These are phyloP conservation scores for Miniopterus natalensis DNA, from an alignment of 2,113 vertebrate genomes.

Conservation along the genomic window DNA sequence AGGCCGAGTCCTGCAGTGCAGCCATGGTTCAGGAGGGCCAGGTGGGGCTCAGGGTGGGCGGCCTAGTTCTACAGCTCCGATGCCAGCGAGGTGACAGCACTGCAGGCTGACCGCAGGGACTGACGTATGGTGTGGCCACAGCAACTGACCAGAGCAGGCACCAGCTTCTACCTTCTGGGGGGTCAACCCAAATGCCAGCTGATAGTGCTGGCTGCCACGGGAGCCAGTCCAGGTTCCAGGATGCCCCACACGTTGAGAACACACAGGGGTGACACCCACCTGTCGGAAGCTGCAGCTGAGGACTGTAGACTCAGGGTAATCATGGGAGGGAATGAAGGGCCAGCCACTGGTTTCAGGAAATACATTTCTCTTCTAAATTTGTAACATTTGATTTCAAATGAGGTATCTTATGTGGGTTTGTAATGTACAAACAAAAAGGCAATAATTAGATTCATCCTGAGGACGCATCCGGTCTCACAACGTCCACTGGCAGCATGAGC, in stretches of 20 bases:
- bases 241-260: accelerated
- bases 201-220: accelerated
- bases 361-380: conserved; percentile 65
- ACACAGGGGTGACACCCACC: accelerated
- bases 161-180: accelerated
- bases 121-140: accelerated
- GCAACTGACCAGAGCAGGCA: neutral
- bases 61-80: neutral
- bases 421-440: conserved; percentile 78
- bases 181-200: accelerated
- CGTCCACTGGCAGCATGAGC: conserved; percentile 65
- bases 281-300: conserved; percentile 64
- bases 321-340: neutral
- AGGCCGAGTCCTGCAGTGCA: neutral
- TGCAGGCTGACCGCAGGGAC: neutral
- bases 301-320: conserved; percentile 22
- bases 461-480: conserved; percentile 54
- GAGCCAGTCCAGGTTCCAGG: neutral
- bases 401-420: conserved; percentile 85
- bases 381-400: conserved; percentile 79
- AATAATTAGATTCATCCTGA: conserved; percentile 48
- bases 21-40: too few relatives aligned
- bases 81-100: neutral
- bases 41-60: neutral
- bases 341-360: conserved; percentile 47